Evolutionary conservation across 2,113 vertebrate genomes (phyloP), one percentile per base, ranked within the genome.

Genomic region (Indri indri): DNA sequence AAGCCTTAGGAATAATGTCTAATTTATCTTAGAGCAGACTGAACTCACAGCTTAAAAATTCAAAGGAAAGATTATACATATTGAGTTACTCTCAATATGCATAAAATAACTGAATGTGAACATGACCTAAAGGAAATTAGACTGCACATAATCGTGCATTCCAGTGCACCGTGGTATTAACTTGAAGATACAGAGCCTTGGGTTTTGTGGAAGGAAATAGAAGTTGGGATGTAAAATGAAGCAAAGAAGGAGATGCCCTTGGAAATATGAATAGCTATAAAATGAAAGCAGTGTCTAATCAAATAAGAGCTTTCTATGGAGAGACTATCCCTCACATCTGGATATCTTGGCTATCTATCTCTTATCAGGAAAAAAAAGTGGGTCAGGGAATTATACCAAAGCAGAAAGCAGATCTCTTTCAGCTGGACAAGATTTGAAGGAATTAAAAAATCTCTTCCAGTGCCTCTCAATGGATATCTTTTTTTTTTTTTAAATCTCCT

Each of bases 1-100:
- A 76, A 95, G 90, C 97, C 97, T 94, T 96, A 86, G 71, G 85
- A 97, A 95, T 91, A 89, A 95, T 89, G 77, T 95, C 83, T 85
- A 96, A 97, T 97, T 97, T 94, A 97, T 96, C 47, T 96, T 96
- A 97, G 95, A 93, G 97, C 95, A 97, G 61, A 92, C 82, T 42
- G 61, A 83, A 93, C 86, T 97, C 95, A 57, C 45, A 76, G 90
- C 81, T 96, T 96, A 94, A 97, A 97, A 94, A 77, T 90, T 66
- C 90, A 94, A 45, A 94, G 88, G 94, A 83, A 86, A 32, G 94
- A 90, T 91, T 85, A 85, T 47, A 71, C 52, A 90, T 79, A 84
- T 16, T 96, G 91, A 96, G 71, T 93, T 71, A 32, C 84, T 93
- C 42, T 95, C 93, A 97, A 89, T 92, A 89, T 86, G 86, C 77